Percentiles rank a stretch among this genome's conserved stretches.
Conservation (phyloP, 2,113 vertebrate genomes). For the Origma solitaria region DNA sequence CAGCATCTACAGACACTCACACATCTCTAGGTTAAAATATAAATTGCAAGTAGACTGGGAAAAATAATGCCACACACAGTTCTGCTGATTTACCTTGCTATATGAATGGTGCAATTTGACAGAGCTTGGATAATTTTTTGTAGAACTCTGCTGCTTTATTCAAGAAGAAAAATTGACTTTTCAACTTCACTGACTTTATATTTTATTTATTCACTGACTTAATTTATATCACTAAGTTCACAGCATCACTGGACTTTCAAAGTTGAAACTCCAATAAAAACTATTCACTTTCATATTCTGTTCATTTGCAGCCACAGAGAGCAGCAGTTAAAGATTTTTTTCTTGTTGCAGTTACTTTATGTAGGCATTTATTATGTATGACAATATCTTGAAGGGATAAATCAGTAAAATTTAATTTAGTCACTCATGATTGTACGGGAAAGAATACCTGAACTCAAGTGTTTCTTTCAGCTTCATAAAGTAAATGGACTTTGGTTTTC, state of each 20-base stretch:
- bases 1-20: neutral
- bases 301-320: neutral
- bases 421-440: neutral
- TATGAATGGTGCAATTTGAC: neutral
- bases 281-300: neutral
- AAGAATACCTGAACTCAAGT: neutral
- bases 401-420: neutral
- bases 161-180: neutral
- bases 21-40: neutral
- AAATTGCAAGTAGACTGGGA: neutral
- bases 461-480: neutral
- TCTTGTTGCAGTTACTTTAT: neutral
- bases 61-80: neutral
- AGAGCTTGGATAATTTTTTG: neutral
- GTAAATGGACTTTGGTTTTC: neutral
- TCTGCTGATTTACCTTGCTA: neutral
- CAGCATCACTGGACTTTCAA: neutral
- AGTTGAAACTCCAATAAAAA: neutral
- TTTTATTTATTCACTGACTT: constrained; percentile 7
- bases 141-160: neutral
- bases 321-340: neutral
- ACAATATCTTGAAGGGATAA: neutral
- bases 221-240: neutral
- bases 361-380: neutral
- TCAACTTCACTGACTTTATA: neutral